Evolutionary conservation across 2,888 invertebrate genomes (phyloP).

Genomic region (Stictocephala bisonia): DNA sequence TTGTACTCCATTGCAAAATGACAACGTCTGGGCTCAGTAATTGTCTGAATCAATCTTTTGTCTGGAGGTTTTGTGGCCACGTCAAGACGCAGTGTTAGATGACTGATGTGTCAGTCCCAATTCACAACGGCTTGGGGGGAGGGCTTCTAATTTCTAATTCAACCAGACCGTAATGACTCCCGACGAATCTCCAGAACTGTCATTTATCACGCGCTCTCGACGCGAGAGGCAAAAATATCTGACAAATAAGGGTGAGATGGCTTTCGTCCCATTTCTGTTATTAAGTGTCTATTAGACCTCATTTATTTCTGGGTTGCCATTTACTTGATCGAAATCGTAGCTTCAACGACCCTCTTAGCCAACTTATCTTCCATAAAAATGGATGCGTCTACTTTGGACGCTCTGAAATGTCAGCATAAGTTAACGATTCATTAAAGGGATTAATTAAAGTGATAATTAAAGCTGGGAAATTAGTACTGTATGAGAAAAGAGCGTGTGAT

Average conservation of each 20-base stretch:
- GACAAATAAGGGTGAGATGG: constrained; percentile 38
- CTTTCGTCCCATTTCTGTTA: constrained; percentile 41
- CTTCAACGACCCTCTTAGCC: too few relatives aligned
- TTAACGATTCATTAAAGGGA: too few relatives aligned
- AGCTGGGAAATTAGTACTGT: too few relatives aligned
- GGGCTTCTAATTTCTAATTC: constrained; percentile 42
- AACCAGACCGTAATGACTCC: constrained; percentile 40
- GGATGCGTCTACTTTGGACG: too few relatives aligned
- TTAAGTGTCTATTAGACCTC: constrained; percentile 40
- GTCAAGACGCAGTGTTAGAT: constrained; percentile 6
- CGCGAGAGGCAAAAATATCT: constrained; percentile 35
- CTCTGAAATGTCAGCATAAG: too few relatives aligned
- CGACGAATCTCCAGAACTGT: constrained; percentile 39
- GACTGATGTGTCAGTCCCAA: constrained; percentile 35
- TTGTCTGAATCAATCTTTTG: constrained; percentile 39
- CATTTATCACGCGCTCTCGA: constrained; percentile 26
- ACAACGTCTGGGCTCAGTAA: constrained; percentile 37
- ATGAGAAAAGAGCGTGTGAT: too few relatives aligned
- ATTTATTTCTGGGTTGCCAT: too few relatives aligned
- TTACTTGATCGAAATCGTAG: too few relatives aligned
- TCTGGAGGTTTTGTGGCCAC: constrained; percentile 22
- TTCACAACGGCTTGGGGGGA: background rate
- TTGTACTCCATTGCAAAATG: too few relatives aligned
- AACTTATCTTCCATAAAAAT: too few relatives aligned
- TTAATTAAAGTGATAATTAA: too few relatives aligned